Evolutionary conservation across 2,113 vertebrate species (phyloP).

Genomic region (Anarhynchus alexandrinus): DNA sequence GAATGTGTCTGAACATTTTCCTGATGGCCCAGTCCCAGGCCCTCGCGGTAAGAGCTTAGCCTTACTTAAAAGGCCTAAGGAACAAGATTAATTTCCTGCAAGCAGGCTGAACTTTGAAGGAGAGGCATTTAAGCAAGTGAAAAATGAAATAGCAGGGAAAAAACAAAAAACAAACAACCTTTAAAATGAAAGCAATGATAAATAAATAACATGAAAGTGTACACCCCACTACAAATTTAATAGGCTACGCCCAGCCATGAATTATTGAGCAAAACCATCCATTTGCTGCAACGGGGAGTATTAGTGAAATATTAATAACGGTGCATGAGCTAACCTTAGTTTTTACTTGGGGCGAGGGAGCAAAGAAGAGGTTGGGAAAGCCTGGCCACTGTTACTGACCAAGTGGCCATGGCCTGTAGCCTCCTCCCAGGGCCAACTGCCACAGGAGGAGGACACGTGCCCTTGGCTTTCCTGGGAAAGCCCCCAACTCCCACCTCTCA

Average conservation of each 20-base stretch:
- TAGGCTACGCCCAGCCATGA: not conserved
- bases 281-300: not conserved
- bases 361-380: not conserved
- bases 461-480: not conserved
- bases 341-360: not conserved
- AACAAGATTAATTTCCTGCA: not conserved
- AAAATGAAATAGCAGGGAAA: not conserved
- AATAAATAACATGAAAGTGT: conserved; percentile 54
- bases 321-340: not conserved
- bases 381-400: not conserved
- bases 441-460: fast-evolving
- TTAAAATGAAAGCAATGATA: conserved; percentile 33
- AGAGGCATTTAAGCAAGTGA: conserved; percentile 19
- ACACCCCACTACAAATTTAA: conserved; percentile 41
- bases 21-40: not conserved
- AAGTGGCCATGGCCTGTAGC: fast-evolving
- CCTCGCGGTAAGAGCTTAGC: not conserved
- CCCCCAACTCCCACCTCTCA: fast-evolving
- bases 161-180: not conserved
- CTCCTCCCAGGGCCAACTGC: not conserved
- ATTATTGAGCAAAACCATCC: conserved; percentile 50
- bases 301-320: conserved; percentile 42
- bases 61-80: conserved; percentile 16
- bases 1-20: not conserved
- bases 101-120: conserved; percentile 14